Base-by-base conservation (phyloP, 37 sponge, comb jelly and placozoan species). In the Petrosia ficiformis region DNA sequence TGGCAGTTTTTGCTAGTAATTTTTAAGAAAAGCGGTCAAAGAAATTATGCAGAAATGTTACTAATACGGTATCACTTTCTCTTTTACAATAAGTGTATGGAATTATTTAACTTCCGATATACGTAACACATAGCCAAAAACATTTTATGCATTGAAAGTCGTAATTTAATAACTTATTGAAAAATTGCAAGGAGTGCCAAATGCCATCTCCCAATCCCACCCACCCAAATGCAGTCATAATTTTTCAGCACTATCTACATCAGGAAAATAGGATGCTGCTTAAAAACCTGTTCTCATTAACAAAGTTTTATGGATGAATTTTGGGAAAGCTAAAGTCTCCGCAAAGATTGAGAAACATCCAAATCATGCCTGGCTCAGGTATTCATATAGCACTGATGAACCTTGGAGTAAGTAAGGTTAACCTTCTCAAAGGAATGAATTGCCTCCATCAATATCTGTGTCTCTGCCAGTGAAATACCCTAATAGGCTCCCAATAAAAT, bases 401-500 rank as follows among this genome's bases (percentile, higher is more conserved):
- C 66, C 10, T 10, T 64, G 66, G 66, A 64, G 66, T 28, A 64
- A 64, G 32, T n/a, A n/a, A n/a, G n/a, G n/a, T n/a, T n/a, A n/a
- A n/a, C 80, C 52, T 38, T 73, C 72, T 60, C 73, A 67, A 48
- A 73, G 67, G 56, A 72, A 63, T 57, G 73, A 72, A 32, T 40
- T 39, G 14, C 81, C 81, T 63, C 35, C 74, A 33, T 67, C 34
- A 24, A 61, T 14, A 32, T 58, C 56, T 16, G 61, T 52, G 21
- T n/a, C n/a, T n/a, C 30, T 79, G 25, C 58, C 57, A 29, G n/a
- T 69, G 11, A 57, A 39, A 64, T 76, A 83, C 40, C 84, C 63
- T 6, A 48, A 68, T 60, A 64, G 77, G 19, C 84, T 70, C 39
- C 70, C 84, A 26, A 48, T 83, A 28, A 83, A 83, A 4, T 36